A percentile compares a stretch with the other conserved stretches of the same genome.
Conservation (phyloP, 2,113 vertebrate species). For the Zeus faber region DNA sequence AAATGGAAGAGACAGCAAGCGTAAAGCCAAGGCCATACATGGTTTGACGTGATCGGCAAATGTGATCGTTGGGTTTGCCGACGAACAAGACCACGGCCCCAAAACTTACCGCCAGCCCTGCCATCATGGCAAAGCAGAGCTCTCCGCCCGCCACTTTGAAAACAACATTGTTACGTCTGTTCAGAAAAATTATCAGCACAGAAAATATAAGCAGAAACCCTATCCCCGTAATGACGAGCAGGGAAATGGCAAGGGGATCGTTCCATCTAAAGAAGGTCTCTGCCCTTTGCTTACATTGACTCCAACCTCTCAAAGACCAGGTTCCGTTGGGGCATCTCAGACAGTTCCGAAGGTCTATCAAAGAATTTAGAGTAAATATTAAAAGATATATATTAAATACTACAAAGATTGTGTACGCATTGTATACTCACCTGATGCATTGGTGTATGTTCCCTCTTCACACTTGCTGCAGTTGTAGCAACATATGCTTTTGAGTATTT, state of each 20-base stretch:
- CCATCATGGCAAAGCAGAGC: slow-evolving; percentile 48
- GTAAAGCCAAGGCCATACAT: slow-evolving; percentile 64
- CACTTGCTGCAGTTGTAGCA: slow-evolving; percentile 48
- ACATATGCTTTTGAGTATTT: slow-evolving; percentile 37
- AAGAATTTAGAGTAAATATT: neutral
- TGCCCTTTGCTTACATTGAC: slow-evolving; percentile 32
- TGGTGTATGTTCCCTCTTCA: slow-evolving; percentile 48
- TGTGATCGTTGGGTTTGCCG: slow-evolving; percentile 41
- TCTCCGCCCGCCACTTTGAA: slow-evolving; percentile 60
- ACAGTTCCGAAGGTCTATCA: slow-evolving; percentile 50
- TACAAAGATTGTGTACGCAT: neutral
- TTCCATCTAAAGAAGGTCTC: slow-evolving; percentile 51
- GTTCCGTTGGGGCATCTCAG: slow-evolving; percentile 36
- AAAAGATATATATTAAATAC: neutral
- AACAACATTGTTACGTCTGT: slow-evolving; percentile 33
- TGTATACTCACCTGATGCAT: slow-evolving; percentile 39
- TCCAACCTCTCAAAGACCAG: slow-evolving; percentile 57
- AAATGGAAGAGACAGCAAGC: slow-evolving; percentile 60
- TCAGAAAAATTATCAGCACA: slow-evolving; percentile 35
- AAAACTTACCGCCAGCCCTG: slow-evolving; percentile 51
- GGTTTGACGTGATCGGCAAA: slow-evolving; percentile 53
- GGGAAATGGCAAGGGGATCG: slow-evolving; percentile 33
- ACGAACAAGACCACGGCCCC: slow-evolving; percentile 54
- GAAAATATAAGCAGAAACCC: slow-evolving; percentile 44
- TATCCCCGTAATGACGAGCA: slow-evolving; percentile 26